These are phyloP conservation scores for Frankliniella fusca DNA, from an alignment of 2,888 invertebrate genomes.

Conservation along the genomic window DNA sequence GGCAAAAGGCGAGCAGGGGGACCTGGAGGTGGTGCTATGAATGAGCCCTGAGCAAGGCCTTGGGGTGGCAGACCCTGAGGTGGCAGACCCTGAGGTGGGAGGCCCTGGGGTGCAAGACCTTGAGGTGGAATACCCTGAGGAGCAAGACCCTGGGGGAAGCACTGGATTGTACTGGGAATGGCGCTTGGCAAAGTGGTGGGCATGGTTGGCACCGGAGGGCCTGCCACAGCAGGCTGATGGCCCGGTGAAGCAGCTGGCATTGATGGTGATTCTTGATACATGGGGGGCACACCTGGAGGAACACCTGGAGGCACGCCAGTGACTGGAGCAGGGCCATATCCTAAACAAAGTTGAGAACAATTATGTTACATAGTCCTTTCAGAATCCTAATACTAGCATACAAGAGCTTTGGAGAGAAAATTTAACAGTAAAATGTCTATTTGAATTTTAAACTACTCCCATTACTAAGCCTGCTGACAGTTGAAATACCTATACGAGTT, in stretches of 20 bases:
- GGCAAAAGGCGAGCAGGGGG: slow-evolving; percentile 33
- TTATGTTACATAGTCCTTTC: no score
- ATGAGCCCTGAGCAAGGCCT: not conserved
- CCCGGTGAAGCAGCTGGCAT: not conserved
- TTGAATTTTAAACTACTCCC: no score
- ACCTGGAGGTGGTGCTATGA: slow-evolving; percentile 30
- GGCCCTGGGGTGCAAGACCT: slow-evolving; percentile 28
- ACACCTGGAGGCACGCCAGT: not conserved
- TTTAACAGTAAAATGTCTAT: no score
- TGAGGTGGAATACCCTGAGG: not conserved
- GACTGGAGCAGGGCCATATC: not conserved
- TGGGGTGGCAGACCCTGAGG: slow-evolving; percentile 7
- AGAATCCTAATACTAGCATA: no score
- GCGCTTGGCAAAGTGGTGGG: slow-evolving; percentile 10
- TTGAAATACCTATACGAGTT: no score
- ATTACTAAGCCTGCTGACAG: no score
- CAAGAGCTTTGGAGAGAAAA: no score
- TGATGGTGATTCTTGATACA: not conserved
- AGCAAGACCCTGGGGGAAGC: not conserved
- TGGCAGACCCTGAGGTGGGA: slow-evolving; percentile 17
- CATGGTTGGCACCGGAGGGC: not conserved
- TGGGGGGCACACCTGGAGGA: not conserved
- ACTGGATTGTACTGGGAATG: not conserved
- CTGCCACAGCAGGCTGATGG: not conserved
- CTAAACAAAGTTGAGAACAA: not conserved